Evolutionary conservation across 92 coral and sea anemone genomes (phyloP).

Genomic region (Epizoanthus illoricatus): DNA sequence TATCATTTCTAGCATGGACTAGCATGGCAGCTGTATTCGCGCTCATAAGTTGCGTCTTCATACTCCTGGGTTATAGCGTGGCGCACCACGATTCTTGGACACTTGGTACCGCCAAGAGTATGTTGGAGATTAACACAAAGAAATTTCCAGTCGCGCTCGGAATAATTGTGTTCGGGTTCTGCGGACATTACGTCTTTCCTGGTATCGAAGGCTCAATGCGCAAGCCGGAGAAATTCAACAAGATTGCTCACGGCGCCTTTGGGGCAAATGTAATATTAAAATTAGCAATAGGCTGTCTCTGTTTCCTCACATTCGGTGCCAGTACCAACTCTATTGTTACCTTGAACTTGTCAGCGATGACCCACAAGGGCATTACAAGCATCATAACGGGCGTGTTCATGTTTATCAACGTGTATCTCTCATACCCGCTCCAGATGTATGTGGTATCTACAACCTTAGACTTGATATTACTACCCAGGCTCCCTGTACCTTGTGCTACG

Average conservation of each 20-base stretch:
- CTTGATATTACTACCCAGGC: slow-evolving; percentile 55
- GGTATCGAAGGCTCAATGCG: slow-evolving; percentile 83
- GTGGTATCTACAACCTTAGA: slow-evolving; percentile 70
- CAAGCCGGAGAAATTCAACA: slow-evolving; percentile 63
- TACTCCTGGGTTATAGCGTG: slow-evolving; percentile 58
- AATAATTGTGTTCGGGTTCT: slow-evolving; percentile 62
- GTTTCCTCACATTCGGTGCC: slow-evolving; percentile 63
- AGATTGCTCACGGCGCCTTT: slow-evolving; percentile 63
- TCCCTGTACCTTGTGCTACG: slow-evolving; percentile 49
- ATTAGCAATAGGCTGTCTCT: slow-evolving; percentile 59
- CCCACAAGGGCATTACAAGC: slow-evolving; percentile 52
- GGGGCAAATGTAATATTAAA: slow-evolving; percentile 46
- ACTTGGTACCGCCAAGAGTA: slow-evolving; percentile 26
- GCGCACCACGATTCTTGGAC: slow-evolving; percentile 55
- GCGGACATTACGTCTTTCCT: slow-evolving; percentile 80
- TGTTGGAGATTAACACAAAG: slow-evolving; percentile 49
- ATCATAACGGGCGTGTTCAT: slow-evolving; percentile 54
- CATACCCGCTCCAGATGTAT: slow-evolving; percentile 80
- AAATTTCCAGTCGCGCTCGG: slow-evolving; percentile 68
- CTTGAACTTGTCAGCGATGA: slow-evolving; percentile 47
- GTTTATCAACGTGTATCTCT: slow-evolving; percentile 62
- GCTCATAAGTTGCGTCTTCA: slow-evolving; percentile 49
- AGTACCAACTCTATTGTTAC: slow-evolving; percentile 57
- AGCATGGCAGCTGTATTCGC: slow-evolving; percentile 77
- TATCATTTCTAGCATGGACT: slow-evolving; percentile 74